These are phyloP conservation scores for Adelphocoris suturalis DNA, from an alignment of 2,888 invertebrate species.

Conservation along the genomic window DNA sequence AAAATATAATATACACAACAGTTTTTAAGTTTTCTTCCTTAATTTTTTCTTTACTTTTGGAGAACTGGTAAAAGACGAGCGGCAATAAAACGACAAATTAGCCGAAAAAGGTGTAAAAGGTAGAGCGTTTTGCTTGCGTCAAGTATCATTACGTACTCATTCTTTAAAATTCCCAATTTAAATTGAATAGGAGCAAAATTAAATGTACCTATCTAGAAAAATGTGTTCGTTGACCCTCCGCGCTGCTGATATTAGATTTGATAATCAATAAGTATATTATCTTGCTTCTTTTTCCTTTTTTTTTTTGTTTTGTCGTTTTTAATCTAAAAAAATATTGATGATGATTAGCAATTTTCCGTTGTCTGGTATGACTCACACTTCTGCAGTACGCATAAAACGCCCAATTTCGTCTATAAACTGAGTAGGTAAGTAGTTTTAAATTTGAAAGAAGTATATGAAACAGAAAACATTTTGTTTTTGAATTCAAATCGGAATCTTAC, in stretches of 20 bases:
- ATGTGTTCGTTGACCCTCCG: background rate
- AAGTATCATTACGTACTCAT: background rate
- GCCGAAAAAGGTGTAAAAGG: slow-evolving; percentile 36
- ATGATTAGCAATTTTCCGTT: background rate
- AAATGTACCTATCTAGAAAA: background rate
- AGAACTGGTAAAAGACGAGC: slow-evolving; percentile 69
- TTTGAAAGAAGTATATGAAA: too few relatives aligned
- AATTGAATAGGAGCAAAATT: too few relatives aligned
- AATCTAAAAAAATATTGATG: background rate
- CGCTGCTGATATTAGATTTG: background rate
- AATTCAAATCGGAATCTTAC: too few relatives aligned
- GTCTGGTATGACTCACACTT: background rate
- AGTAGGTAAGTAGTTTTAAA: too few relatives aligned
- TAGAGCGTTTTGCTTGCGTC: background rate
- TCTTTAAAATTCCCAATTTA: too few relatives aligned
- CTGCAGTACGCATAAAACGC: too few relatives aligned
- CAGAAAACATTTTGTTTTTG: too few relatives aligned
- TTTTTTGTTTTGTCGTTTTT: background rate
- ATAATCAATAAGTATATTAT: background rate
- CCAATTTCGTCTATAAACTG: too few relatives aligned
- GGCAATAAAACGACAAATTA: slow-evolving; percentile 59
- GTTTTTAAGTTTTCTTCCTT: slow-evolving; percentile 59
- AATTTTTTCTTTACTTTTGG: slow-evolving; percentile 50
- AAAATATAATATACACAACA: slow-evolving; percentile 71
- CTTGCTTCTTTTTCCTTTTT: background rate